A percentile compares a stretch with the other conserved stretches of the same genome.
phyloP scores from a whole-genome alignment of 2,888 invertebrate genomes.

The Drosophila cyrtoloma region DNA sequence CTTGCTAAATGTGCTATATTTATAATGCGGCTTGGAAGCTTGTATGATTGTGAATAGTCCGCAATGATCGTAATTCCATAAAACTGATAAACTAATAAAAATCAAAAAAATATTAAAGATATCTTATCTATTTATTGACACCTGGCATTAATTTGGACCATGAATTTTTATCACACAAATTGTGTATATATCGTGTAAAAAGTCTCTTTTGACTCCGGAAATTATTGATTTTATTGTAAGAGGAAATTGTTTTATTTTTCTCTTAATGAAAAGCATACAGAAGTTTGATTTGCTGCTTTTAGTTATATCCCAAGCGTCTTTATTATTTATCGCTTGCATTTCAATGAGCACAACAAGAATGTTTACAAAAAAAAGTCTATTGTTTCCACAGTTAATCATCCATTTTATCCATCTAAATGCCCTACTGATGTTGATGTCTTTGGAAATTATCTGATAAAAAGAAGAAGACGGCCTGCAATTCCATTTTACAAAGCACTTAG shows the following conservation, averaged over 20 bases:
- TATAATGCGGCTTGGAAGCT: neutral
- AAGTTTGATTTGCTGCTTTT: neutral
- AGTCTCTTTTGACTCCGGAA: neutral
- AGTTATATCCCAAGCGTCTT: neutral
- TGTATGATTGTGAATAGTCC: neutral
- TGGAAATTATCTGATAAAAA: neutral
- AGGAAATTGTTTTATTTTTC: neutral
- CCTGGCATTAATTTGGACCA: neutral
- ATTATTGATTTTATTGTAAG: neutral
- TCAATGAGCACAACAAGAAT: neutral
- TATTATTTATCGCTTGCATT: neutral
- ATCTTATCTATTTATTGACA: neutral
- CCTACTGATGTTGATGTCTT: neutral
- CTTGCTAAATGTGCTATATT: neutral
- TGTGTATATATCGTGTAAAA: neutral
- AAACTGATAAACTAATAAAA: neutral
- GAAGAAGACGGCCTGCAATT: neutral
- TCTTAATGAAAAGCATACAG: neutral
- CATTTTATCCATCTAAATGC: conserved; percentile 1
- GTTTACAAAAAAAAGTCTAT: too few relatives aligned
- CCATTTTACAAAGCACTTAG: conserved; percentile 27
- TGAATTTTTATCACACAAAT: neutral
- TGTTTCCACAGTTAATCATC: neutral
- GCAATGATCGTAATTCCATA: neutral
- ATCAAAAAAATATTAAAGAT: neutral